Evolutionary conservation across 2,113 vertebrate genomes (phyloP).

Genomic region (Dolichallabes microphthalmus): DNA sequence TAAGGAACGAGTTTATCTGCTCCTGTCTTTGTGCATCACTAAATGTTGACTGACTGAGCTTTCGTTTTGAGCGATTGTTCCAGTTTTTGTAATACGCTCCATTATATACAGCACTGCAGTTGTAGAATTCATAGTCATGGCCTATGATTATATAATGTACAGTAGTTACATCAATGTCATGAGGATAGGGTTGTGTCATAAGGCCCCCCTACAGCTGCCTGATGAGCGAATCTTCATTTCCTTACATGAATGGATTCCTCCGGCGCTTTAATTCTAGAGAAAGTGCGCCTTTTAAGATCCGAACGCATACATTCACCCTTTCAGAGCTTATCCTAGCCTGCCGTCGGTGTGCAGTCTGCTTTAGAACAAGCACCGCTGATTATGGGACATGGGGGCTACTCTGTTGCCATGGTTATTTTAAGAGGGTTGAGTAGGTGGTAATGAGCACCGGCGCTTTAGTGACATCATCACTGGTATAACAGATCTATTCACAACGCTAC

Average conservation of each 20-base stretch:
- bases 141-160: not conserved
- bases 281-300: not conserved
- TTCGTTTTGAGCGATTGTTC: not conserved
- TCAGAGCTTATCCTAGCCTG: not conserved
- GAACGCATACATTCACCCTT: not conserved
- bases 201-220: not conserved
- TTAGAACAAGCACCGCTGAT: constrained; percentile 36
- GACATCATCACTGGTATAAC: constrained; percentile 16
- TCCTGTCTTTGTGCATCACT: not conserved
- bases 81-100: not conserved
- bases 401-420: constrained; percentile 35
- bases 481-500: not conserved
- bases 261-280: not conserved
- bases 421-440: constrained; percentile 27
- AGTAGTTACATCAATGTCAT: not conserved
- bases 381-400: constrained; percentile 32
- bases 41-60: not conserved
- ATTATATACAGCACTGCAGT: not conserved
- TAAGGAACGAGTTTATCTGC: not conserved
- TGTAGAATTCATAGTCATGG: not conserved
- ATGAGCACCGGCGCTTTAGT: constrained; percentile 5
- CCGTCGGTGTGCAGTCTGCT: not conserved
- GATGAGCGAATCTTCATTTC: not conserved
- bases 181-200: not conserved
- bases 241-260: not conserved